phyloP scores from a whole-genome alignment of 2,113 vertebrate genomes.

The Struthio camelus region DNA sequence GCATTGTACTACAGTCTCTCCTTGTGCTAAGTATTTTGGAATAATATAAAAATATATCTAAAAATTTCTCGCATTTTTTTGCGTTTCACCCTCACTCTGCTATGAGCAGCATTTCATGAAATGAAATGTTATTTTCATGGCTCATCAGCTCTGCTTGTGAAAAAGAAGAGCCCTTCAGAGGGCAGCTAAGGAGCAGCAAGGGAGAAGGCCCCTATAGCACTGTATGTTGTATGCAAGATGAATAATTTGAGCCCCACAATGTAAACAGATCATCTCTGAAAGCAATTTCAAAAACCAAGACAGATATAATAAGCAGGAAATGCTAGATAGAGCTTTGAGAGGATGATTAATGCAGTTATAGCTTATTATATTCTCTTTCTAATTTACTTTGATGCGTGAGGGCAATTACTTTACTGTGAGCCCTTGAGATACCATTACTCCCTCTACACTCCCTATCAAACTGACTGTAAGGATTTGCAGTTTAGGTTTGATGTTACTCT shows the following conservation, averaged over 20 bases:
- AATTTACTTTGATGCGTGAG: background rate
- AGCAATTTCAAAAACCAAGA: background rate
- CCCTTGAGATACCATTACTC: background rate
- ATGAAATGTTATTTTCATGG: background rate
- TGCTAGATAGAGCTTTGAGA: background rate
- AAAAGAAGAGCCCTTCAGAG: slow-evolving; percentile 12
- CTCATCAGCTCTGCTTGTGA: background rate
- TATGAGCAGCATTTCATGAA: slow-evolving; percentile 11
- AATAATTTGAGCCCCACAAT: background rate
- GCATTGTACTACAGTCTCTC: background rate
- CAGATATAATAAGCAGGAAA: background rate
- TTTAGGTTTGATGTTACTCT: background rate
- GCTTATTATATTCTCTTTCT: background rate
- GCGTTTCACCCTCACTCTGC: background rate
- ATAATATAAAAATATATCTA: accelerated
- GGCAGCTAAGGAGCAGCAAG: background rate
- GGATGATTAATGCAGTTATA: background rate
- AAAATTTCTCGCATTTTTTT: background rate
- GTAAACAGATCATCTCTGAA: background rate
- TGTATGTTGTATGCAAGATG: background rate
- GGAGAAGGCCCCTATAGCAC: background rate
- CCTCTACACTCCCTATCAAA: background rate
- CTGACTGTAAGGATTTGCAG: background rate
- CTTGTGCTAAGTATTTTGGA: background rate
- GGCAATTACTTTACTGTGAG: background rate